Conservation (phyloP, 1,140 invertebrate genomes). For the Tetraneura akinire region DNA sequence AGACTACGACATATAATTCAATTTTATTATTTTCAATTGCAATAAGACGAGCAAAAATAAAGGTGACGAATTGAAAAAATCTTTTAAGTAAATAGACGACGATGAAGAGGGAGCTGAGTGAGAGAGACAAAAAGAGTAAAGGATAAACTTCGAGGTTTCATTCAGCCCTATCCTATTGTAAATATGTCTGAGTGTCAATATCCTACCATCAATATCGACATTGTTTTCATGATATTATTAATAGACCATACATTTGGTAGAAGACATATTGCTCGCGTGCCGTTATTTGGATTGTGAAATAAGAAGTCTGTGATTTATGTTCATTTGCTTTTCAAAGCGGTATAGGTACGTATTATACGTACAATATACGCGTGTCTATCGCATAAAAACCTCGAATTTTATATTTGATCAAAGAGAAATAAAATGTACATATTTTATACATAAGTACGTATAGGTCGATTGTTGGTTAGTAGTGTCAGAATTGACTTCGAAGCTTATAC, state of each 20-base stretch:
- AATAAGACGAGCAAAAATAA: not conserved
- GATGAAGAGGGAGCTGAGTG: not conserved
- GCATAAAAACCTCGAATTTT: not conserved
- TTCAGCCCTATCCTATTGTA: not conserved
- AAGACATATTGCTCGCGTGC: not conserved
- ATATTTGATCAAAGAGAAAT: not conserved
- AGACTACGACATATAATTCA: not conserved
- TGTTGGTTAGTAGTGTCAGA: too few species aligned
- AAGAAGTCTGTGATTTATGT: slow-evolving; percentile 1
- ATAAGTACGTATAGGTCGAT: too few species aligned
- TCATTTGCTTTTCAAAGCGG: not conserved
- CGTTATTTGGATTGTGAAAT: not conserved
- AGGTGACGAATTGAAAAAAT: too few species aligned
- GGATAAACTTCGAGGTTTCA: not conserved
- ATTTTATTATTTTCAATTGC: not conserved
- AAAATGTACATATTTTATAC: not conserved
- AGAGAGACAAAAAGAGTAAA: not conserved
- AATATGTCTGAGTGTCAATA: not conserved
- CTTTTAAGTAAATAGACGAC: not conserved
- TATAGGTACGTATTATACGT: too few species aligned
- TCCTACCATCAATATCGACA: not conserved
- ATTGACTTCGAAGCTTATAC: too few species aligned
- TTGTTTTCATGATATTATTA: slow-evolving; percentile 12
- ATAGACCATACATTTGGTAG: not conserved
- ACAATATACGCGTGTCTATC: not conserved